Conservation (phyloP, 2,113 vertebrate species). For the Tylochromis polylepis region DNA sequence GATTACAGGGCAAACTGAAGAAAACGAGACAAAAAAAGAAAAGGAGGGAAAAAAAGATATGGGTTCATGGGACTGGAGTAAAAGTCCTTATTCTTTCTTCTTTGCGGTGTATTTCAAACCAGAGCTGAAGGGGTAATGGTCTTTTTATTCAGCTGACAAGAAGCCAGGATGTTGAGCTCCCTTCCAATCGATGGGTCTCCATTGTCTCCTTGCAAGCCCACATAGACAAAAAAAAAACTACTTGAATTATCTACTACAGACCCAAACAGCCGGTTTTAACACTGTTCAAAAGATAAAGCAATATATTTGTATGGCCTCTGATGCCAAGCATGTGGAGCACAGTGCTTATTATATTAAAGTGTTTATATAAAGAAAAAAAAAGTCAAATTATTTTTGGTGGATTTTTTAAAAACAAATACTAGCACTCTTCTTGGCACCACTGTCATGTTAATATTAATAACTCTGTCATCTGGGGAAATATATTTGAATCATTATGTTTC, state of each 20-base stretch:
- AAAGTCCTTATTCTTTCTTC: slow-evolving; percentile 72
- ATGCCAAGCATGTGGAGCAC: not conserved
- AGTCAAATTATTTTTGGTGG: not conserved
- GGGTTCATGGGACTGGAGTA: slow-evolving; percentile 73
- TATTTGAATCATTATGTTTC: not conserved
- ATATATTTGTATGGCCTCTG: slow-evolving; percentile 69
- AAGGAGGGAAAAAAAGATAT: slow-evolving; percentile 33
- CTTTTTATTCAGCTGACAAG: slow-evolving; percentile 78
- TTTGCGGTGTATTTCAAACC: slow-evolving; percentile 69
- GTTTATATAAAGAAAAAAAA: not conserved
- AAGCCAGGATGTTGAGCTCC: slow-evolving; percentile 72
- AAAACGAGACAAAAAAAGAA: slow-evolving; percentile 42
- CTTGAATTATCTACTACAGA: slow-evolving; percentile 80
- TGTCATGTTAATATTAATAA: not conserved
- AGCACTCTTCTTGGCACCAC: not conserved
- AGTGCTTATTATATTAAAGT: not conserved
- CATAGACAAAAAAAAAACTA: slow-evolving; percentile 62
- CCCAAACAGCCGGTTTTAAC: slow-evolving; percentile 78
- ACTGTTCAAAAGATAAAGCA: slow-evolving; percentile 76
- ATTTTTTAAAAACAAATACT: not conserved
- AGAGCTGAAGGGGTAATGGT: slow-evolving; percentile 71
- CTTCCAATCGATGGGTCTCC: slow-evolving; percentile 77
- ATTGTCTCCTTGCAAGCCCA: slow-evolving; percentile 74
- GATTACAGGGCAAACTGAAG: slow-evolving; percentile 71
- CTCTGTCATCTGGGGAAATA: not conserved